Conservation (phyloP, 2,113 vertebrate species). For the Pantherophis guttatus region DNA sequence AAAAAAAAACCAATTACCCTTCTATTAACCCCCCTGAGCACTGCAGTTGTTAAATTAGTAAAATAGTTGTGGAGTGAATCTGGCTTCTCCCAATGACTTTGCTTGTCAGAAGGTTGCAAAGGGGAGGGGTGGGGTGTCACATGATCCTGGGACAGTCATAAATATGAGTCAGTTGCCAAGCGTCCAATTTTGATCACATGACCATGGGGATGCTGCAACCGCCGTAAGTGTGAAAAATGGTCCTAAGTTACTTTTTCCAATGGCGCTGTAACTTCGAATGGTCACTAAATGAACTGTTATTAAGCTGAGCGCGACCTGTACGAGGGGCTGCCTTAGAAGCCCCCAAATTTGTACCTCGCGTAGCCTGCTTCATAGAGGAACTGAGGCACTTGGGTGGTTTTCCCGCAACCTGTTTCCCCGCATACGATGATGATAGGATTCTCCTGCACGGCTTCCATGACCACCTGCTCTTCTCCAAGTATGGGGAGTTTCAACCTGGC, state of each 20-base stretch:
- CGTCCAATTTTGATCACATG: background rate
- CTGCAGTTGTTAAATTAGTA: background rate
- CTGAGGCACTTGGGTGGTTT: conserved; percentile 96
- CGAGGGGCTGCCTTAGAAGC: background rate
- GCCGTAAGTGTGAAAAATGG: background rate
- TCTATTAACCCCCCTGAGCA: background rate
- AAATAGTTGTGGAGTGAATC: background rate
- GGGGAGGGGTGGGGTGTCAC: too few relatives aligned
- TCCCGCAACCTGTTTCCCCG: conserved; percentile 94
- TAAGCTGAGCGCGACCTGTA: background rate
- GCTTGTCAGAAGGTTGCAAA: background rate
- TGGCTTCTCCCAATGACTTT: too few relatives aligned
- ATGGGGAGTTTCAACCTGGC: conserved; percentile 89
- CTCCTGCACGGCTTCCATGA: conserved; percentile 92
- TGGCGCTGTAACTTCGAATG: background rate
- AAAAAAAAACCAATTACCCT: too few relatives aligned
- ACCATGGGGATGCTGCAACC: too few relatives aligned
- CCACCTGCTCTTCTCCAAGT: conserved; percentile 88
- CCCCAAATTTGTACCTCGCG: conserved; percentile 72
- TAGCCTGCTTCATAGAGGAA: conserved; percentile 97
- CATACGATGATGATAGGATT: conserved; percentile 83
- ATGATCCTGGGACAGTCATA: background rate
- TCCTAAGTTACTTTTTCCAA: background rate
- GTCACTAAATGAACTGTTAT: background rate
- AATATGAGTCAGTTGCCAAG: background rate